Percentiles rank a stretch among this genome's conserved stretches.
Conservation (phyloP, 2,113 vertebrate species). For the Mustela nigripes region DNA sequence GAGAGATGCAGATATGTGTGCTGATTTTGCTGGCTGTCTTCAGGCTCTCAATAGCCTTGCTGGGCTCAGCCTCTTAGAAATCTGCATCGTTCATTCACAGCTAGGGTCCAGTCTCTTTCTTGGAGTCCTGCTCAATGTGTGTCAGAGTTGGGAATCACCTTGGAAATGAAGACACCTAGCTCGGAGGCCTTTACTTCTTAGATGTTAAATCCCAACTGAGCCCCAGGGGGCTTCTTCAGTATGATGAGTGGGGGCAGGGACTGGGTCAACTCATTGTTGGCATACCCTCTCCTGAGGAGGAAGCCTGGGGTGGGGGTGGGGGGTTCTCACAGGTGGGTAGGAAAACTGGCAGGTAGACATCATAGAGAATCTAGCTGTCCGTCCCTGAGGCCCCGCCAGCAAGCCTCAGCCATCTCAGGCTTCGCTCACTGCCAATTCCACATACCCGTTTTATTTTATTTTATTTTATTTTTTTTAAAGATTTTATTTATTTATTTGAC, state of each 20-base stretch:
- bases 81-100: slow-evolving; percentile 94
- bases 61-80: slow-evolving; percentile 95
- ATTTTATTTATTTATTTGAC: too few relatives aligned
- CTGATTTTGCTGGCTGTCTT: slow-evolving; percentile 94
- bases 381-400: slow-evolving; percentile 66
- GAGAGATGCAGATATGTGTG: slow-evolving; percentile 94
- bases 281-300: slow-evolving; percentile 91
- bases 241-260: slow-evolving; percentile 92
- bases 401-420: neutral
- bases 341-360: slow-evolving; percentile 93
- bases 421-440: neutral
- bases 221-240: slow-evolving; percentile 93
- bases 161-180: slow-evolving; percentile 95
- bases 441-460: neutral
- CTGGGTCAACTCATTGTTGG: slow-evolving; percentile 93
- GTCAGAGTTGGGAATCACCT: slow-evolving; percentile 95
- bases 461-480: too few relatives aligned
- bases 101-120: slow-evolving; percentile 94
- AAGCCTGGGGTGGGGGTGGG: slow-evolving; percentile 85
- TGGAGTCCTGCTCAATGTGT: slow-evolving; percentile 93
- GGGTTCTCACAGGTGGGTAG: slow-evolving; percentile 91
- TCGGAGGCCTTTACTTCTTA: slow-evolving; percentile 94
- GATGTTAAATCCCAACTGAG: slow-evolving; percentile 94
- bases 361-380: slow-evolving; percentile 90
- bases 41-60: slow-evolving; percentile 94